A percentile compares a stretch with the other conserved stretches of the same genome.
These are phyloP conservation scores for Calameuta pallipes DNA, from an alignment of 2,888 invertebrate species.

Conservation along the genomic window DNA sequence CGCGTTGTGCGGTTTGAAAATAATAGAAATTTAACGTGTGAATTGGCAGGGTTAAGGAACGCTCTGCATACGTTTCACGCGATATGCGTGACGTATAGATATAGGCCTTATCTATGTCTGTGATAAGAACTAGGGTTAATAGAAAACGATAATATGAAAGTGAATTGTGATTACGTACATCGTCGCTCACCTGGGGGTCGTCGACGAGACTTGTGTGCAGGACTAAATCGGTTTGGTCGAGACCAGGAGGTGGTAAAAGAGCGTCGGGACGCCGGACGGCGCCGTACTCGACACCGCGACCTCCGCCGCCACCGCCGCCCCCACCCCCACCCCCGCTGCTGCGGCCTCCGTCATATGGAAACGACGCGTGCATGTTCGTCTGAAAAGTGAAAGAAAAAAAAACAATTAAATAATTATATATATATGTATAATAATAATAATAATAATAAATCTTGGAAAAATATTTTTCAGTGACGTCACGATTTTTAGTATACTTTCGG, in stretches of 20 bases:
- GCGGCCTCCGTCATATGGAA: constrained; percentile 67
- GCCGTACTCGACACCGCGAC: constrained; percentile 57
- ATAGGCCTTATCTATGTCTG: not conserved
- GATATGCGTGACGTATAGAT: not conserved
- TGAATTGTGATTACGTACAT: constrained; percentile 60
- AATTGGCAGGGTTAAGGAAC: not conserved
- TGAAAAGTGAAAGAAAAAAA: constrained; percentile 44
- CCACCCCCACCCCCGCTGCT: constrained; percentile 61
- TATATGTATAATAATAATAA: no score
- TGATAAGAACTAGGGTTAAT: not conserved
- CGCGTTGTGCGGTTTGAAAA: not conserved
- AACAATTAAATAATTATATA: no score
- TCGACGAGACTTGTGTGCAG: constrained; percentile 65
- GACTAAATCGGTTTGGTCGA: constrained; percentile 64
- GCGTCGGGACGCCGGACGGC: constrained; percentile 63
- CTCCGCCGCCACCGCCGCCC: constrained; percentile 58
- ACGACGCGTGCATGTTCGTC: constrained; percentile 69
- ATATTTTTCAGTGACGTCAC: no score
- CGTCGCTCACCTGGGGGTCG: constrained; percentile 66
- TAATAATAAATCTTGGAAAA: no score
- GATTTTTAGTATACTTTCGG: not conserved
- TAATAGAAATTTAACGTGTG: not conserved
- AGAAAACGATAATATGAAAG: constrained; percentile 18
- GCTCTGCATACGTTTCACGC: no score
- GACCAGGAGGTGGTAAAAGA: constrained; percentile 61